Percentiles rank a stretch among this genome's conserved stretches.
phyloP scores from a whole-genome alignment of 1,140 invertebrate species.

The Anastrepha obliqua region DNA sequence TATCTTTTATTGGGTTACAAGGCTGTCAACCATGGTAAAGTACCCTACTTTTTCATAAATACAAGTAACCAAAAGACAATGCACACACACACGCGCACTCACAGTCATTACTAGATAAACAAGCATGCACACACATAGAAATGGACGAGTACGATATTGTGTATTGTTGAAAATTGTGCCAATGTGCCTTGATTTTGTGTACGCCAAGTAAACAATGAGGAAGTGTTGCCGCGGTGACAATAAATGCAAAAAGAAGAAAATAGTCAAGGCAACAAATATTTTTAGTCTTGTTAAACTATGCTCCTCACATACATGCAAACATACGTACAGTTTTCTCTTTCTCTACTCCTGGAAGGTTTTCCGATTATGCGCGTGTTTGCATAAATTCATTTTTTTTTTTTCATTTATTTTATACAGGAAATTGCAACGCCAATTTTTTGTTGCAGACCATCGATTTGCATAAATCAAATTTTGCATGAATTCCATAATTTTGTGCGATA shows the following conservation, averaged over 20 bases:
- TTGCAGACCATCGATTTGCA: conserved; percentile 36
- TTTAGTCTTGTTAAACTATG: background rate
- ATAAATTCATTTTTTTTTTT: conserved; percentile 36
- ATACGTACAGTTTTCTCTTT: background rate
- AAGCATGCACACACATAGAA: background rate
- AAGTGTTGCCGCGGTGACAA: conserved; percentile 41
- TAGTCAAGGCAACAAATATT: background rate
- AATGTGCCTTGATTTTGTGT: conserved; percentile 49
- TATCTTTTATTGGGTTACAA: conserved; percentile 13
- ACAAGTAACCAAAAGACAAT: background rate
- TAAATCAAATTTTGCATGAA: conserved; percentile 25
- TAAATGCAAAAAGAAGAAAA: background rate
- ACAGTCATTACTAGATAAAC: background rate
- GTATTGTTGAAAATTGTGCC: conserved; percentile 10
- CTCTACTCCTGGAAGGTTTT: background rate
- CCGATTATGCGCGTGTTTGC: conserved; percentile 25
- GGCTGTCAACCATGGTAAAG: background rate
- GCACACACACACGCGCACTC: background rate
- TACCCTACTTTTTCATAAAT: background rate
- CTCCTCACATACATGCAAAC: background rate
- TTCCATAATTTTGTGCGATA: background rate
- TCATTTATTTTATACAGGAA: background rate
- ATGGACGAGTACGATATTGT: background rate
- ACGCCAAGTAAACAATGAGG: conserved; percentile 32
- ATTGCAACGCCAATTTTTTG: conserved; percentile 15